These are phyloP conservation scores for Sebastes trivittatus DNA, from an alignment of 2,797 vertebrate species.

Conservation along the genomic window DNA sequence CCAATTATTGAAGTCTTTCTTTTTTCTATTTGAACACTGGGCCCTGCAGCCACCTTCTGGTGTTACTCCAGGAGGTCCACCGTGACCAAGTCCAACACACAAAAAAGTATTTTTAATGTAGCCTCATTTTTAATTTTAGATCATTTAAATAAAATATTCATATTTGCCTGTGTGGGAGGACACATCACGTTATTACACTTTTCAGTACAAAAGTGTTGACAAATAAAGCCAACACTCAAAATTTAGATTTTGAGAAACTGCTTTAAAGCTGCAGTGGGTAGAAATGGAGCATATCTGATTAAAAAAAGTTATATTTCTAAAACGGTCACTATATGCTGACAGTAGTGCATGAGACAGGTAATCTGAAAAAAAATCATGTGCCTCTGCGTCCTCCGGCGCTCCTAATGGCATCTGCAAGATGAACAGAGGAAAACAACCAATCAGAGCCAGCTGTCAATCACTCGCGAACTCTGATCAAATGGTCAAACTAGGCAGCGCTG, in stretches of 20 bases:
- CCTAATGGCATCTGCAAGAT: too few relatives aligned
- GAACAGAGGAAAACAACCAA: too few relatives aligned
- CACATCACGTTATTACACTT: background rate
- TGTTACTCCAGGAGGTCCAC: background rate
- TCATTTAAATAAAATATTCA: background rate
- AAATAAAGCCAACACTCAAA: background rate
- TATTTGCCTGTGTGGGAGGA: background rate
- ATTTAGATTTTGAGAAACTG: background rate
- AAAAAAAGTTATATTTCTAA: too few relatives aligned
- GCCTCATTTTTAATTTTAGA: background rate
- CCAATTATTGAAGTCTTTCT: background rate
- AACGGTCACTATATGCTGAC: too few relatives aligned
- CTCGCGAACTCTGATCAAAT: rapidly evolving
- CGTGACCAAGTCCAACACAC: background rate
- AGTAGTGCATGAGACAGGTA: too few relatives aligned
- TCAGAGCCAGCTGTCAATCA: too few relatives aligned
- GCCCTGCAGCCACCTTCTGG: background rate
- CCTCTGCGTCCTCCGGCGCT: too few relatives aligned
- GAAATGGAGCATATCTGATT: too few relatives aligned
- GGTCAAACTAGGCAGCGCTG: too few relatives aligned
- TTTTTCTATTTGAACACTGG: background rate
- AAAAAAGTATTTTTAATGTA: background rate
- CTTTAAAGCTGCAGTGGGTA: background rate
- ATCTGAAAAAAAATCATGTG: too few relatives aligned
- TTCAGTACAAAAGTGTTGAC: background rate